Base-by-base conservation (phyloP, 2,888 invertebrate species). In the Gastrophysa polygoni region DNA sequence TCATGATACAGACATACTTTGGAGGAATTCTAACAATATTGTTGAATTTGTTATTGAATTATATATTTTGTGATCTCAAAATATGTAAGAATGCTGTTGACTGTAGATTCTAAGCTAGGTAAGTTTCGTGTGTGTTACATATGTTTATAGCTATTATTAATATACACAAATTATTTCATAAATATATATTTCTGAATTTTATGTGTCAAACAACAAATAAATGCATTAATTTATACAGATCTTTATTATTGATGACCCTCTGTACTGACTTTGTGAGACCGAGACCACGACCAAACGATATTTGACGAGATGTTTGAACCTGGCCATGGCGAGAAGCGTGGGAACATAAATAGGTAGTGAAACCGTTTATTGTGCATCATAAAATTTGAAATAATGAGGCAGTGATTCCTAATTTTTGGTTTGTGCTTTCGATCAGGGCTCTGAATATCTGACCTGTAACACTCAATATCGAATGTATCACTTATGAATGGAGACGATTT, bases 41-140 rank as follows among this genome's bases (percentile, higher is more conserved):
- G 79, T 80, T 80, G 75, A 77, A 80, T 80, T 80, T 80, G 79
- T 80, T 79, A 79, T 76, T 77, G 75, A 78, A 74, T 76, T 78
- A 79, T 80, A 78, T 80, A 79, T 81, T 81, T 81, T 81, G 81
- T 81, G 81, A 81, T 81, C 81, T 81, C 81, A 81, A 80, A 80
- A 80, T 79, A 79, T 78, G 78, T 79, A 79, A 78, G 76, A 72
- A 78, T 78, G 77, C 77, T 77, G 79, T 79, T 80, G 77, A 78
- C 74, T 75, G 73, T 75, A 76, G 73, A 72, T 73, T 71, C 64
- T 69, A 73, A 69, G 62, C 63, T 72, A 76, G 71, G 76, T 77
- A 78, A 71, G 75, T 75, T 76, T 38, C 76, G 78, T 78, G 78
- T 78, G 78, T 78, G 67, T 68, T 66, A 75, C 74, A 75, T 71